Evolutionary conservation across 2,113 vertebrate genomes (phyloP).

Genomic region (Hemiscyllium ocellatum): DNA sequence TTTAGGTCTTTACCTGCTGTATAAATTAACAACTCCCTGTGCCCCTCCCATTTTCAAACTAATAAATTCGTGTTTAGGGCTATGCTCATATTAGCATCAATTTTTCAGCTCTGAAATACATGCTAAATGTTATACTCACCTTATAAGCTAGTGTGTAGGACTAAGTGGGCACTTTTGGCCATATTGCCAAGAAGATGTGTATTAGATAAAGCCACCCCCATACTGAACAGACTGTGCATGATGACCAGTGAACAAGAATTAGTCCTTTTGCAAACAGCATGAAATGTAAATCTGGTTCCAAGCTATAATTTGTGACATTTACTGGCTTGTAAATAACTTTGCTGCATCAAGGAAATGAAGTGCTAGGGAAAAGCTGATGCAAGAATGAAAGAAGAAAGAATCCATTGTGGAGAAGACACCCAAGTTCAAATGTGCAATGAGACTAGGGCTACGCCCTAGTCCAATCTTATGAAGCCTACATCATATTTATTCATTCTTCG

Average conservation of each 20-base stretch:
- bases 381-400: background rate
- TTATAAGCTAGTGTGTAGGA: background rate
- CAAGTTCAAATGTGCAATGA: background rate
- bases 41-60: background rate
- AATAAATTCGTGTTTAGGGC: too few species aligned
- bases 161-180: background rate
- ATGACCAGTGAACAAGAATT: background rate
- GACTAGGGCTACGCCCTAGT: background rate
- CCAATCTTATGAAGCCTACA: too few species aligned
- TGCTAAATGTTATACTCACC: too few species aligned
- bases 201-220: background rate
- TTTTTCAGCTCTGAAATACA: background rate
- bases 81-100: background rate
- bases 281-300: background rate
- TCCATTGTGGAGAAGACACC: background rate
- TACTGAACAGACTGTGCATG: background rate
- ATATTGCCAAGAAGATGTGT: background rate
- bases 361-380: background rate
- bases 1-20: background rate
- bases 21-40: background rate
- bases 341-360: background rate
- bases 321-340: background rate
- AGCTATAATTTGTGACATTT: background rate
- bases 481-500: too few species aligned
- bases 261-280: background rate